Base-by-base conservation (phyloP, 2,797 vertebrate genomes). In the Lacerta agilis region DNA sequence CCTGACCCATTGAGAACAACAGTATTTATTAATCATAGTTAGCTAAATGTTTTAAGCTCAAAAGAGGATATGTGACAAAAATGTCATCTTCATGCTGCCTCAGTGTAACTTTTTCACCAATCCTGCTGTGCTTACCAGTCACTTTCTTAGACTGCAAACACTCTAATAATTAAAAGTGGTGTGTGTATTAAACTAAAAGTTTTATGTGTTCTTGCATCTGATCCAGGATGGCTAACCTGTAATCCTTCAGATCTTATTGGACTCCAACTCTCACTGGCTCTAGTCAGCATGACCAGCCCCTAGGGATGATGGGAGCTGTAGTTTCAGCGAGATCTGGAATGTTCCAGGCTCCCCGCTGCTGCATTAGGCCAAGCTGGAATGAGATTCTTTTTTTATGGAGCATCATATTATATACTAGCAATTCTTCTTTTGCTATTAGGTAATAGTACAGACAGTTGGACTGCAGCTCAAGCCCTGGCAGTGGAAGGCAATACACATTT, bases 381-480 rank as follows among this genome's bases (percentile, higher is more conserved):
- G 8, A 38, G n/a, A 18, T 5, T 13, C 72, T 64, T 76, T 18
- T 18, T 27, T 23, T 45, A 2, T 66, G 36, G 27, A 23, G 4
- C 66, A 8, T 64, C 49, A 38, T 36, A 38, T 27, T 55, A 29
- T 64, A 36, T 8, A 55, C 49, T 55, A 77, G 69, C 77, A 29
- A 87, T 77, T 43, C 45, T 84, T 33, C n/a, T 61, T 69, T 20
- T 85, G 25, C 45, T 82, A 73, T 41, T 92, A 96, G 96, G 97
- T 86, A 95, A 93, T 43, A 94, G 86, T 67, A 93, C 90, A 33
- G 96, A 97, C 88, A 96, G 96, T 91, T 98, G 97, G 97, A 95
- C 96, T 86, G 97, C 97, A 36, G 97, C 97, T 64, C 97, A 98
- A 86, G 97, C 97, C 89, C 90, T 97, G 91, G 96, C 96, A 15